Evolutionary conservation across 2,113 vertebrate species (phyloP), one percentile per base, ranked within the genome.

Genomic region (Guaruba guarouba): DNA sequence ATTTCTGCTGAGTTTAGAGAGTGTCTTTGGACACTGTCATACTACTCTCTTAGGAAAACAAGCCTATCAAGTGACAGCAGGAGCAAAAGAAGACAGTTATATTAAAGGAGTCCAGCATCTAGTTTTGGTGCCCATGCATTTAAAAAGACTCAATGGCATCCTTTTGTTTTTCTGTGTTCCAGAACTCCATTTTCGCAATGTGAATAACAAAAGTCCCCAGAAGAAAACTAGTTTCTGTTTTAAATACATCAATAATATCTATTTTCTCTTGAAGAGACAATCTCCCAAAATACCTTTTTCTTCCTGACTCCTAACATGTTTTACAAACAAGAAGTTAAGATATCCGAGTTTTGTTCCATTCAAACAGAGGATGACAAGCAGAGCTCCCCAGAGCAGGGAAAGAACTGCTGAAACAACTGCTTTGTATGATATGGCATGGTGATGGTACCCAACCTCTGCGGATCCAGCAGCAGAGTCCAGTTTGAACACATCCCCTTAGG

Each of bases 131-230:
- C 24, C 44, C 22, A 11, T 1, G 0, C 37, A 81, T 64, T 74
- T 77, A 67, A 69, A 77, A 0, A 33, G 61, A 57, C 18, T 61
- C 1, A 0, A 49, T 0, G 0, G 15, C 27, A 73, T 69, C 49
- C 33, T 43, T 94, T 28, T 49, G 14, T n/a, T 74, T 48, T 46
- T 31, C 3, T 24, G 13, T 44, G 13, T 59, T 78, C 49, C 57
- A 62, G 23, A 73, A 85, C 41, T 69, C 22, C 24, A 7, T 10
- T 31, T 80, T 17, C 22, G 18, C 41, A 76, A 6, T 1, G 5
- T 11, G 28, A 64, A 10, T 29, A 37, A 73, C 57, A 20, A 29
- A 52, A 68, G n/a, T 13, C 23, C 6, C 41, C 52, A 75, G 16
- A 83, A 82, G 25, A 82, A 86, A 78, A 49, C 7, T 17, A 63